A percentile compares a stretch with the other conserved stretches of the same genome.
Conservation (phyloP, 2,113 vertebrate species). For the Pluvianellus socialis region DNA sequence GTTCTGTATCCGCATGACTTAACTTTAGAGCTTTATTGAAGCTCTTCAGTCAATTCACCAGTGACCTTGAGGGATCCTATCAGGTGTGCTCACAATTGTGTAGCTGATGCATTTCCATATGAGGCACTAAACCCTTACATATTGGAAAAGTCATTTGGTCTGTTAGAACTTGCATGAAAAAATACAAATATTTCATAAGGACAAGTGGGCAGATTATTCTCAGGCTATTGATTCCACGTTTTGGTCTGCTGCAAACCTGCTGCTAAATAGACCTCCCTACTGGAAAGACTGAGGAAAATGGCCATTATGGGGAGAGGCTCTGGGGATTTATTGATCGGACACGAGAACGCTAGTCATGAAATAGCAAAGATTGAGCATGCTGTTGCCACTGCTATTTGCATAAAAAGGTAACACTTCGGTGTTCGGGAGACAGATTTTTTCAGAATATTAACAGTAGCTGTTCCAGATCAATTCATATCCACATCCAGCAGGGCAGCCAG, state of each 20-base stretch:
- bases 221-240: constrained; percentile 47
- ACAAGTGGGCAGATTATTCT: constrained; percentile 25
- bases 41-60: background rate
- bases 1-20: background rate
- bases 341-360: constrained; percentile 24
- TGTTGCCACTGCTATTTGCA: background rate
- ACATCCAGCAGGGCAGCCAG: background rate
- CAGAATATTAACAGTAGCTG: background rate
- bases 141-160: constrained; percentile 46
- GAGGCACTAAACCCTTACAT: background rate
- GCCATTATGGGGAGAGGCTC: background rate
- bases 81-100: background rate
- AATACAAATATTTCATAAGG: constrained; percentile 57
- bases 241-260: constrained; percentile 25
- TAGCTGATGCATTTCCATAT: background rate
- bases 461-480: background rate
- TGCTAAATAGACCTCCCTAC: constrained; percentile 44
- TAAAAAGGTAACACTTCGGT: background rate
- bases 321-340: constrained; percentile 35
- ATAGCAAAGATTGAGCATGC: constrained; percentile 11
- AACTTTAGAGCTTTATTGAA: background rate
- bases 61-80: constrained; percentile 32
- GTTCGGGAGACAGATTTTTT: background rate
- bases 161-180: constrained; percentile 36
- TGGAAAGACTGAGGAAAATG: constrained; percentile 22